Conservation (phyloP, 2,888 invertebrate species). For the Apotomis capreana region DNA sequence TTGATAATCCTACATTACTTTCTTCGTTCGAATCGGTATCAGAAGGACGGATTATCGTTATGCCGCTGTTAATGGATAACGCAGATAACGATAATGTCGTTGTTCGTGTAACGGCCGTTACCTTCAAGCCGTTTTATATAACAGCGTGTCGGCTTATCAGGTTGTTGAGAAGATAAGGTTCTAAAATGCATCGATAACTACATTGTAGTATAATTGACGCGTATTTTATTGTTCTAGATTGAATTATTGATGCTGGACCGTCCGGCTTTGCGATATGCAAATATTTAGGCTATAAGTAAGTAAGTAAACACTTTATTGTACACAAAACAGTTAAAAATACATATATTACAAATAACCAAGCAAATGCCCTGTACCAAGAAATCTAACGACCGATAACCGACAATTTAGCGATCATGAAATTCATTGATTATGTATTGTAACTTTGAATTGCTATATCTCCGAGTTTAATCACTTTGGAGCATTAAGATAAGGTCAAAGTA, state of each 20-base stretch:
- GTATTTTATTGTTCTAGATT: not conserved
- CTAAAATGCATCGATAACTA: not conserved
- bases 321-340: too few relatives aligned
- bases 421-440: too few relatives aligned
- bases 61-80: conserved; percentile 57
- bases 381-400: too few relatives aligned
- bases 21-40: not conserved
- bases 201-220: not conserved
- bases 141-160: conserved; percentile 22
- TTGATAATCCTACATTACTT: not conserved
- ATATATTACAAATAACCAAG: too few relatives aligned
- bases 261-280: not conserved
- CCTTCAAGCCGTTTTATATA: conserved; percentile 46
- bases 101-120: conserved; percentile 55
- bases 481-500: too few relatives aligned
- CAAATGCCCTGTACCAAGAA: too few relatives aligned
- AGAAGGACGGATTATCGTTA: conserved; percentile 32
- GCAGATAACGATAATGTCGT: conserved; percentile 47
- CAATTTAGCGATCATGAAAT: too few relatives aligned
- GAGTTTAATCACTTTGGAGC: too few relatives aligned
- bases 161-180: conserved; percentile 1
- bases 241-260: not conserved
- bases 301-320: too few relatives aligned
- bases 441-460: too few relatives aligned
- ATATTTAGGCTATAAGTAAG: too few relatives aligned